Base-by-base conservation (phyloP, 2,888 invertebrate species). In the Zonitis immaculata region DNA sequence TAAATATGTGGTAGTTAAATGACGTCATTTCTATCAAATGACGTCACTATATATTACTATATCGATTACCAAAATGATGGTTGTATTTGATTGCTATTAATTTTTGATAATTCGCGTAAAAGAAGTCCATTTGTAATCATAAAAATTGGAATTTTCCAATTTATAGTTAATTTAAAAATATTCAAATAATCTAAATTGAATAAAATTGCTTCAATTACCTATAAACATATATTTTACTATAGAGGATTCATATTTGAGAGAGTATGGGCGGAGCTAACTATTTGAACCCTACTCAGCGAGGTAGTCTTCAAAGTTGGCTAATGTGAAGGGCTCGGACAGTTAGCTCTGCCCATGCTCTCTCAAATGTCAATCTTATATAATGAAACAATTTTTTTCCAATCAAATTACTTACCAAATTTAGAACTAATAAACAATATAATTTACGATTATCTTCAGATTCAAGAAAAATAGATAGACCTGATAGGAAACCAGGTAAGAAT, bases 361-460 rank as follows among this genome's bases (percentile, higher is more conserved):
- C n/a, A n/a, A n/a, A n/a, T n/a, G n/a, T n/a, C n/a, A n/a, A n/a
- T n/a, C n/a, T n/a, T n/a, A n/a, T n/a, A n/a, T n/a, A n/a, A n/a
- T n/a, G n/a, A n/a, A n/a, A n/a, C n/a, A n/a, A n/a, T n/a, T n/a
- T n/a, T n/a, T n/a, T n/a, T n/a, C n/a, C n/a, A n/a, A n/a, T n/a
- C n/a, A n/a, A n/a, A n/a, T n/a, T n/a, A n/a, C n/a, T n/a, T n/a
- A n/a, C n/a, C n/a, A n/a, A n/a, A n/a, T n/a, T n/a, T n/a, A n/a
- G n/a, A n/a, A n/a, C n/a, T n/a, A n/a, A n/a, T n/a, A n/a, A n/a
- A n/a, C n/a, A n/a, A n/a, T n/a, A 60, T 26, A 72, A 44, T 6
- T 56, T 47, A 52, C 61, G 63, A 44, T 71, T 67, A 48, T 70
- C 67, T 30, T 56, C 53, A 0, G 63, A 55, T 62, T 70, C 70